phyloP scores from a whole-genome alignment of 1,140 invertebrate species.

The Cydia pomonella region DNA sequence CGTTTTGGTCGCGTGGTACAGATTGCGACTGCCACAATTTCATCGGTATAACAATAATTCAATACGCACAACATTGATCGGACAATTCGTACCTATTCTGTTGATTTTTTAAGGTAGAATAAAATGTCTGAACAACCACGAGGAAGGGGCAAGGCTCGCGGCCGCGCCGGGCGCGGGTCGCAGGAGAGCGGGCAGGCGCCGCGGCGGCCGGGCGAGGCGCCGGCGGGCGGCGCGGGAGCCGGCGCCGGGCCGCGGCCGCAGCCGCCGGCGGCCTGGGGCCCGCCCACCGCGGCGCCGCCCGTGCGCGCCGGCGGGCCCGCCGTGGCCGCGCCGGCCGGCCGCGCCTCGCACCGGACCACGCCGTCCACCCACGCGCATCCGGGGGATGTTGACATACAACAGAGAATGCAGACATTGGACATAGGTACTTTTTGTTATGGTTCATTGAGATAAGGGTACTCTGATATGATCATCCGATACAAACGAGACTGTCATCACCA shows the following conservation, averaged over 20 bases:
- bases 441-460: background rate
- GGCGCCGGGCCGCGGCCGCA: slow-evolving; percentile 58
- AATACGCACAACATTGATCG: too few relatives aligned
- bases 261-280: slow-evolving; percentile 63
- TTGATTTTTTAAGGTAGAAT: background rate
- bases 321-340: slow-evolving; percentile 49
- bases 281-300: slow-evolving; percentile 54
- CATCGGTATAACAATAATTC: too few relatives aligned
- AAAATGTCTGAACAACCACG: slow-evolving; percentile 55
- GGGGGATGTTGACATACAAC: slow-evolving; percentile 68
- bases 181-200: slow-evolving; percentile 47
- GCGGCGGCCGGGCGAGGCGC: slow-evolving; percentile 54
- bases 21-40: too few relatives aligned
- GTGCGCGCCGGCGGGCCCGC: slow-evolving; percentile 60
- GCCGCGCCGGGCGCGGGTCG: slow-evolving; percentile 54
- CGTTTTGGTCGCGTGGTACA: too few relatives aligned
- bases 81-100: too few relatives aligned
- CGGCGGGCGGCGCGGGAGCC: slow-evolving; percentile 38
- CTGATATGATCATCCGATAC: background rate
- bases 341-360: slow-evolving; percentile 60
- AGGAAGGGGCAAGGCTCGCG: slow-evolving; percentile 55
- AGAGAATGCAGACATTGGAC: slow-evolving; percentile 60
- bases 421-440: slow-evolving; percentile 46
- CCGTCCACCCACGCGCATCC: slow-evolving; percentile 61
- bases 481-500: background rate